These are phyloP conservation scores for Clepsis dumicolana DNA, from an alignment of 2,888 invertebrate genomes.

Conservation along the genomic window DNA sequence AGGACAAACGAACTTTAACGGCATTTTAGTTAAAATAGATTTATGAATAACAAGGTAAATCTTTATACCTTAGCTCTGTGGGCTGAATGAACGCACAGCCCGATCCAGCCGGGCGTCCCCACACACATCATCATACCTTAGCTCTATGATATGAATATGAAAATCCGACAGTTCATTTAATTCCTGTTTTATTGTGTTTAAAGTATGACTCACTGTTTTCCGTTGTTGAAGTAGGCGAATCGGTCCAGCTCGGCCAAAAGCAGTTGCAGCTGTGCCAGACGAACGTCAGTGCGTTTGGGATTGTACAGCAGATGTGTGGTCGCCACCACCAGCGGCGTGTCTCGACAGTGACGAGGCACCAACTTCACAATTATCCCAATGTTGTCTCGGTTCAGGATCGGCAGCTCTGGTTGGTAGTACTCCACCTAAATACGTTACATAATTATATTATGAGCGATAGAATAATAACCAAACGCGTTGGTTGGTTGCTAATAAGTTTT, in stretches of 20 bases:
- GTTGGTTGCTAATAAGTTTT: too few relatives aligned
- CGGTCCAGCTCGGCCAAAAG: slow-evolving; percentile 94
- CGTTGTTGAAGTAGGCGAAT: slow-evolving; percentile 85
- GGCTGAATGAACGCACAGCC: too few relatives aligned
- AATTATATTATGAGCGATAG: too few relatives aligned
- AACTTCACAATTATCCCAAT: slow-evolving; percentile 94
- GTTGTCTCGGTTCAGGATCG: slow-evolving; percentile 93
- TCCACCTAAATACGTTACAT: slow-evolving; percentile 84
- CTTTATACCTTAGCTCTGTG: too few relatives aligned
- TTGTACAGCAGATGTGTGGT: slow-evolving; percentile 98
- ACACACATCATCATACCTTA: too few relatives aligned
- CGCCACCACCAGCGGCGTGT: slow-evolving; percentile 90
- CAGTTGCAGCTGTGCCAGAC: slow-evolving; percentile 94
- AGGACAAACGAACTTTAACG: too few relatives aligned
- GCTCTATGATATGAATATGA: too few relatives aligned
- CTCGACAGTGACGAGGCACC: slow-evolving; percentile 77
- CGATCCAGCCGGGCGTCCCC: too few relatives aligned
- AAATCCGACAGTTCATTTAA: too few relatives aligned
- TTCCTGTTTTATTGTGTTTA: not conserved
- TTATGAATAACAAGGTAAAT: too few relatives aligned
- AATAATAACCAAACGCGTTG: too few relatives aligned
- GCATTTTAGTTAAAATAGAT: too few relatives aligned
- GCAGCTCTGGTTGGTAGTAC: slow-evolving; percentile 87
- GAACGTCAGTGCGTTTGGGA: slow-evolving; percentile 94
- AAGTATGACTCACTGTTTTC: slow-evolving; percentile 56